A percentile compares a stretch with the other conserved stretches of the same genome.
Conservation (phyloP, 2,113 vertebrate genomes). For the Aleadryas rufinucha region DNA sequence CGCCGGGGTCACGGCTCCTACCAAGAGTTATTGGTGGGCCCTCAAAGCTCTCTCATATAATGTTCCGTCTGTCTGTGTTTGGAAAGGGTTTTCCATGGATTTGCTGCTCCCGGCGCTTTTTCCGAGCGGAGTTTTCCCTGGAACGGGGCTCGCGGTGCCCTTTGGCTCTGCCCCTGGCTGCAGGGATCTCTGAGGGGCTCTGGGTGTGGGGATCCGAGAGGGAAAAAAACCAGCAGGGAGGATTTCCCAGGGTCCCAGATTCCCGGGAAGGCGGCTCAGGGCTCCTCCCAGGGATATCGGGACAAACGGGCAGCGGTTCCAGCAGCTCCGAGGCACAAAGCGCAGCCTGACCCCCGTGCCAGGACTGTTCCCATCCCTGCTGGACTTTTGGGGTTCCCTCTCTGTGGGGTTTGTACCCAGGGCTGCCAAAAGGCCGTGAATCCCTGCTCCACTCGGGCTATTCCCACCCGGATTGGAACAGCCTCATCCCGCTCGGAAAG, state of each 20-base stretch:
- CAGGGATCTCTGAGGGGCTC: neutral
- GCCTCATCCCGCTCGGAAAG: neutral
- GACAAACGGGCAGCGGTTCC: neutral
- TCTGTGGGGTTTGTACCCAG: neutral
- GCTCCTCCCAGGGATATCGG: neutral
- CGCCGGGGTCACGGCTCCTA: neutral
- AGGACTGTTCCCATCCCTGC: rapidly evolving
- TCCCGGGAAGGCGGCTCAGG: neutral
- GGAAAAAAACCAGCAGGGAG: neutral
- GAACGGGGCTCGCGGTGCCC: neutral
- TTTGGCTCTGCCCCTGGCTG: neutral
- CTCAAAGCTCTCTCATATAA: neutral
- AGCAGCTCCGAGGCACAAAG: neutral
- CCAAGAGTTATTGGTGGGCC: neutral
- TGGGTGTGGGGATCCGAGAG: neutral
- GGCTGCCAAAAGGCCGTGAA: rapidly evolving
- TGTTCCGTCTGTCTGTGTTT: neutral
- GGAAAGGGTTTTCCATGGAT: neutral
- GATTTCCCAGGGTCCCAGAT: neutral
- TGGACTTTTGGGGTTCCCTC: neutral
- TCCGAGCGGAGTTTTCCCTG: neutral
- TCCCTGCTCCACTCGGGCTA: neutral
- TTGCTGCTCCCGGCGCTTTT: neutral
- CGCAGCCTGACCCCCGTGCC: neutral
- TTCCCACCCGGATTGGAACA: neutral